Evolutionary conservation across 1,140 invertebrate genomes (phyloP).

Genomic region (Pseudomyrmex sp.): DNA sequence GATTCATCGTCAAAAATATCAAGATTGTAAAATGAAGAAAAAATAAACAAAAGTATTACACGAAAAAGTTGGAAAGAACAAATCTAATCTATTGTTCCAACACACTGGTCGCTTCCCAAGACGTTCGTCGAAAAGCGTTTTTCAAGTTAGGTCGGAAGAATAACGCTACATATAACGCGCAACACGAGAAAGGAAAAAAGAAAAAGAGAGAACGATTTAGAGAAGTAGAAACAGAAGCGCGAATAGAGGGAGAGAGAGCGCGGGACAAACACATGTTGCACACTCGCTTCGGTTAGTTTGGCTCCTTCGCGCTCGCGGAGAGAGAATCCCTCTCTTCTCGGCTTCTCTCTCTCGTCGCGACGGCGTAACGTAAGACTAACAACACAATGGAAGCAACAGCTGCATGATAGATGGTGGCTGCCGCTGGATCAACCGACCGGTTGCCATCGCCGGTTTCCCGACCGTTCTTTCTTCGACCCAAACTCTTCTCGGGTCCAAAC

Average conservation of each 20-base stretch:
- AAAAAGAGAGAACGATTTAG: constrained; percentile 50
- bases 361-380: constrained; percentile 82
- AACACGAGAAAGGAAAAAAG: constrained; percentile 35
- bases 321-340: constrained; percentile 17
- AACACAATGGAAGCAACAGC: constrained; percentile 85
- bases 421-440: constrained; percentile 65
- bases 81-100: constrained; percentile 53
- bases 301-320: constrained; percentile 45
- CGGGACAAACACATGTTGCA: constrained; percentile 83
- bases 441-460: constrained; percentile 73
- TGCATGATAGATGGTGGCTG: constrained; percentile 84
- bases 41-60: background rate
- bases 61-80: background rate
- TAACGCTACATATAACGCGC: constrained; percentile 74
- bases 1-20: no score
- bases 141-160: constrained; percentile 71
- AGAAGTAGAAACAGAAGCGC: constrained; percentile 64
- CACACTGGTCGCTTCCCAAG: no score
- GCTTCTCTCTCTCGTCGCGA: constrained; percentile 69
- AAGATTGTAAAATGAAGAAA: background rate
- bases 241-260: constrained; percentile 57
- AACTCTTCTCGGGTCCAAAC: background rate
- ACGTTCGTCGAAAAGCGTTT: constrained; percentile 61
- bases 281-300: constrained; percentile 73
- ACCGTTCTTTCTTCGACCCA: constrained; percentile 63